Evolutionary conservation across 2,797 vertebrate genomes (phyloP).

Genomic region (Myioborus miniatus): DNA sequence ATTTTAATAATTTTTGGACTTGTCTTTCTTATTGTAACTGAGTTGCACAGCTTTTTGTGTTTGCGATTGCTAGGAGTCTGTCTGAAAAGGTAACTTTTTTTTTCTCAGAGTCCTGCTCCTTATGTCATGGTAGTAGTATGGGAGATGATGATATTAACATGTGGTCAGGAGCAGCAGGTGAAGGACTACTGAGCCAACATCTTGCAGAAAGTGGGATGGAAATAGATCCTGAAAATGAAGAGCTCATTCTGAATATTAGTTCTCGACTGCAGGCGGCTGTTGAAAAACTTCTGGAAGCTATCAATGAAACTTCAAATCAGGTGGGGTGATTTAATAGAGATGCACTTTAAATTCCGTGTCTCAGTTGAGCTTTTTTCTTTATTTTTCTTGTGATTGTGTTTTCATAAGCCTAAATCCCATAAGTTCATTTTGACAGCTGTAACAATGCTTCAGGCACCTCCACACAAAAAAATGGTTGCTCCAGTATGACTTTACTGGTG

Average conservation of each 20-base stretch:
- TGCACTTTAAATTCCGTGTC: not conserved
- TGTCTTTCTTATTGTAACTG: not conserved
- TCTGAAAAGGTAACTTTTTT: constrained; percentile 39
- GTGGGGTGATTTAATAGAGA: constrained; percentile 69
- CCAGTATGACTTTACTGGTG: not conserved
- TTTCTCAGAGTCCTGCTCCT: constrained; percentile 69
- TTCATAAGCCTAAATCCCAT: not conserved
- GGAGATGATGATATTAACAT: constrained; percentile 57
- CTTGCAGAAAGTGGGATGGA: constrained; percentile 78
- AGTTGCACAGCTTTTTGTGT: not conserved
- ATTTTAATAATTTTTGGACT: not conserved
- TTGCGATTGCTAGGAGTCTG: not conserved
- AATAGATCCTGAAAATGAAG: constrained; percentile 85
- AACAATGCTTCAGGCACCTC: not conserved
- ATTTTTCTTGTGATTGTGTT: not conserved
- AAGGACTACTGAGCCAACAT: constrained; percentile 79
- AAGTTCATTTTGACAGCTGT: not conserved
- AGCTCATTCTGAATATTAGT: constrained; percentile 84
- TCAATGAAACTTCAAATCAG: constrained; percentile 88
- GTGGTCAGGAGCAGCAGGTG: constrained; percentile 77
- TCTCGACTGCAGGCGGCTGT: constrained; percentile 88
- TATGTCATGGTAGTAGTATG: constrained; percentile 60
- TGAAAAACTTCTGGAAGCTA: constrained; percentile 90
- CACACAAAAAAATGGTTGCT: not conserved
- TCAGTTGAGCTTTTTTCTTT: not conserved